phyloP scores from a whole-genome alignment of 2,113 vertebrate genomes.

The Propithecus coquereli region DNA sequence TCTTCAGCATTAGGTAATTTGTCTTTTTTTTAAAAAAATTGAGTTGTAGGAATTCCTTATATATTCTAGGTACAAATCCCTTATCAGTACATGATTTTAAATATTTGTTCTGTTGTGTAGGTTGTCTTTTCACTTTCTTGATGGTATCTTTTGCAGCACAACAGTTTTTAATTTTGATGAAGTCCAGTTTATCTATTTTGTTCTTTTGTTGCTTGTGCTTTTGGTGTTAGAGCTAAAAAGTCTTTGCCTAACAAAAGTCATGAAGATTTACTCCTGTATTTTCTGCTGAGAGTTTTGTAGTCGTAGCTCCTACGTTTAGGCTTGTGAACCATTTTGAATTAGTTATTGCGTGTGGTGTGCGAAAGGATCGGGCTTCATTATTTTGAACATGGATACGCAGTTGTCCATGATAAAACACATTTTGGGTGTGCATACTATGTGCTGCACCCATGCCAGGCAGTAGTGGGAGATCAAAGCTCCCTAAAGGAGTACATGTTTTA shows the following conservation, averaged over 20 bases:
- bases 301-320: not conserved
- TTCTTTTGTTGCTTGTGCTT: not conserved
- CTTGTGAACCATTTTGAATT: not conserved
- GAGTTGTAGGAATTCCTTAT: not conserved
- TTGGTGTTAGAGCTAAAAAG: not conserved
- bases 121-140: not conserved
- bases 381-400: not conserved
- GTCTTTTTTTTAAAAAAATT: not conserved
- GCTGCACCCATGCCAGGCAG: too few species aligned
- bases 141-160: not conserved
- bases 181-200: not conserved
- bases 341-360: not conserved
- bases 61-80: not conserved
- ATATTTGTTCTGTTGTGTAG: not conserved
- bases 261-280: not conserved
- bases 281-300: not conserved
- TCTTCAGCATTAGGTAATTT: not conserved
- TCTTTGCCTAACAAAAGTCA: not conserved
- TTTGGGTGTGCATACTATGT: accelerated
- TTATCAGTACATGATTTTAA: not conserved
- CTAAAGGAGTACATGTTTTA: not conserved
- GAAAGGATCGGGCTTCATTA: too few species aligned
- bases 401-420: not conserved
- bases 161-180: not conserved
- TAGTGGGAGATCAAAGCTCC: not conserved